A percentile compares a stretch with the other conserved stretches of the same genome.
These are phyloP conservation scores for Leptestheria dahalacensis DNA, from an alignment of 1,140 invertebrate species.

Conservation along the genomic window DNA sequence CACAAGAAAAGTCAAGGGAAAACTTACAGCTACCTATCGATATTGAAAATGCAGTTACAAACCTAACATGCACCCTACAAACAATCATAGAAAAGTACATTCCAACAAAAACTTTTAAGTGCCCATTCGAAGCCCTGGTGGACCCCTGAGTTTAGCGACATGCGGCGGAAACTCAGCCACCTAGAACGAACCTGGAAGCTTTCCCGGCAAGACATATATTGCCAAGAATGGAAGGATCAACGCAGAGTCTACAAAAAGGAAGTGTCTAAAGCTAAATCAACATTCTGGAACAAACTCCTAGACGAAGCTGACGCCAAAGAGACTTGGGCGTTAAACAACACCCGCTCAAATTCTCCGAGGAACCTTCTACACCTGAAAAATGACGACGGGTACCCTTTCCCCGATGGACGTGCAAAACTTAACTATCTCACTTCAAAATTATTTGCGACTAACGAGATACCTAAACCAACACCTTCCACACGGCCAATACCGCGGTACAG, in stretches of 20 bases:
- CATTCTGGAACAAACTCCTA: neutral
- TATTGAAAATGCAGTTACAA: neutral
- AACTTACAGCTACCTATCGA: neutral
- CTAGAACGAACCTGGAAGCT: neutral
- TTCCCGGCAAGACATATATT: neutral
- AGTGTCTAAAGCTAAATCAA: neutral
- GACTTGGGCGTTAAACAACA: neutral
- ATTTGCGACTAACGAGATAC: neutral
- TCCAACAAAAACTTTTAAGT: neutral
- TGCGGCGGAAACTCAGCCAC: neutral
- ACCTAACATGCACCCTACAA: neutral
- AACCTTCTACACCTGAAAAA: conserved; percentile 1
- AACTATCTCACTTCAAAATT: neutral
- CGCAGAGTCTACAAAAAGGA: neutral
- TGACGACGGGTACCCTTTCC: neutral
- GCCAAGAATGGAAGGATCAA: neutral
- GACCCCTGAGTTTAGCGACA: neutral
- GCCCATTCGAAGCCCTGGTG: neutral
- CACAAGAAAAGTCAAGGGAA: neutral
- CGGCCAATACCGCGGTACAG: neutral
- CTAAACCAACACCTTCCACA: neutral
- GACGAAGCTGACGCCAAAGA: neutral
- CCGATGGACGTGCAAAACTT: neutral
- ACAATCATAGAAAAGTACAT: neutral
- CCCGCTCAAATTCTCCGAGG: neutral